Evolutionary conservation across 1,140 invertebrate species (phyloP).

Genomic region (Riptortus pedestris): DNA sequence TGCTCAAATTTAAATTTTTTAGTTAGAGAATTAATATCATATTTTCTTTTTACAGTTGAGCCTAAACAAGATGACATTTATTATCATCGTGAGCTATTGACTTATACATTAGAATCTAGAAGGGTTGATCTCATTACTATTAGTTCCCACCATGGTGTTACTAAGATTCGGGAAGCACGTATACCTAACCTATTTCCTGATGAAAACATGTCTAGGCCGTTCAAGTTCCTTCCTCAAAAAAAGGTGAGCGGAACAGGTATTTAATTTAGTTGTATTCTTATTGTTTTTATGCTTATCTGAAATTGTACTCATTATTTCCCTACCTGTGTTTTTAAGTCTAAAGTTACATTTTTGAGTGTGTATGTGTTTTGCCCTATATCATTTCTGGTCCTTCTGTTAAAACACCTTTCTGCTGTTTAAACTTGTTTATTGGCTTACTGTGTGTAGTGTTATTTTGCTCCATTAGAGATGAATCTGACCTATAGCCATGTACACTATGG

Average conservation of each 20-base stretch:
- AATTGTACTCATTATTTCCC: background rate
- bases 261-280: background rate
- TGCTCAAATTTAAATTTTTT: too few species aligned
- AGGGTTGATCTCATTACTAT: constrained; percentile 80
- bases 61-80: constrained; percentile 58
- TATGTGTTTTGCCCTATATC: too few species aligned
- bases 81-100: constrained; percentile 73
- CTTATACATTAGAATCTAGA: constrained; percentile 69
- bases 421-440: too few species aligned
- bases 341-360: too few species aligned
- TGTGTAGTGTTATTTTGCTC: too few species aligned
- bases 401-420: too few species aligned
- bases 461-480: too few species aligned
- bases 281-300: background rate
- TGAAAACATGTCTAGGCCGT: constrained; percentile 51
- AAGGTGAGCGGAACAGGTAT: constrained; percentile 55
- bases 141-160: constrained; percentile 69
- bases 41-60: constrained; percentile 24
- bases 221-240: constrained; percentile 56
- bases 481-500: too few species aligned
- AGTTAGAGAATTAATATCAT: too few species aligned
- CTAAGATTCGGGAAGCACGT: constrained; percentile 53
- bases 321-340: background rate
- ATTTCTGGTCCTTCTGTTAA: too few species aligned
- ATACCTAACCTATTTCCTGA: constrained; percentile 70